These are phyloP conservation scores for Agonopterix heracliana DNA, from an alignment of 2,888 invertebrate species.

Conservation along the genomic window DNA sequence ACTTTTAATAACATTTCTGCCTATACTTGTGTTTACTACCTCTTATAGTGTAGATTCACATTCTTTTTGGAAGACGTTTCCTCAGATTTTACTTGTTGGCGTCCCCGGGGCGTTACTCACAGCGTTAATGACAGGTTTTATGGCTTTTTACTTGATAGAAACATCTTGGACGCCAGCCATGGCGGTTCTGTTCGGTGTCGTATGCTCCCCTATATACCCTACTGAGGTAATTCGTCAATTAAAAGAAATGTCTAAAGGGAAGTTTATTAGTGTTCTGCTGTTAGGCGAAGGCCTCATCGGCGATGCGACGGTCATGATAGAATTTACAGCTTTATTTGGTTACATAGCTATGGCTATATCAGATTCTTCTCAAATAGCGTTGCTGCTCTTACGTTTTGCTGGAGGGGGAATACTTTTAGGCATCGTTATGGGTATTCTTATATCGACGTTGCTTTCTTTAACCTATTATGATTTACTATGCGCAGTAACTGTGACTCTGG, in stretches of 20 bases:
- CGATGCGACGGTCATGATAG: constrained; percentile 61
- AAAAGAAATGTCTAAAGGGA: constrained; percentile 54
- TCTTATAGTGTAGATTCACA: constrained; percentile 60
- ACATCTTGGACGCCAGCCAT: constrained; percentile 49
- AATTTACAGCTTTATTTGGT: constrained; percentile 53
- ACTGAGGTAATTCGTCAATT: constrained; percentile 56
- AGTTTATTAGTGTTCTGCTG: constrained; percentile 53
- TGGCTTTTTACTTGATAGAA: constrained; percentile 57
- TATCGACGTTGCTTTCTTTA: constrained; percentile 42
- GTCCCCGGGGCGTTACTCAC: constrained; percentile 52
- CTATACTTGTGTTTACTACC: constrained; percentile 53
- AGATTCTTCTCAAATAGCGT: constrained; percentile 41
- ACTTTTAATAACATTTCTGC: constrained; percentile 44
- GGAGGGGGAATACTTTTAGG: constrained; percentile 57
- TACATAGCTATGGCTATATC: constrained; percentile 47
- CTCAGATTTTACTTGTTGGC: constrained; percentile 54
- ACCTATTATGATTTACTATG: constrained; percentile 58
- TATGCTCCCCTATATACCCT: constrained; percentile 61
- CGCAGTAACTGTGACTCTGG: constrained; percentile 50
- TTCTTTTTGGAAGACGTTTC: constrained; percentile 56
- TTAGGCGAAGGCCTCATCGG: constrained; percentile 61
- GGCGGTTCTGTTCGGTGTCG: constrained; percentile 51
- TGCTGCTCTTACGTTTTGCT: constrained; percentile 49
- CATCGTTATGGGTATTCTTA: constrained; percentile 53
- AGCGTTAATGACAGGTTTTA: constrained; percentile 47